A percentile compares a stretch with the other conserved stretches of the same genome.
These are phyloP conservation scores for Ictalurus punctatus DNA, from an alignment of 2,113 vertebrate genomes.

Conservation along the genomic window DNA sequence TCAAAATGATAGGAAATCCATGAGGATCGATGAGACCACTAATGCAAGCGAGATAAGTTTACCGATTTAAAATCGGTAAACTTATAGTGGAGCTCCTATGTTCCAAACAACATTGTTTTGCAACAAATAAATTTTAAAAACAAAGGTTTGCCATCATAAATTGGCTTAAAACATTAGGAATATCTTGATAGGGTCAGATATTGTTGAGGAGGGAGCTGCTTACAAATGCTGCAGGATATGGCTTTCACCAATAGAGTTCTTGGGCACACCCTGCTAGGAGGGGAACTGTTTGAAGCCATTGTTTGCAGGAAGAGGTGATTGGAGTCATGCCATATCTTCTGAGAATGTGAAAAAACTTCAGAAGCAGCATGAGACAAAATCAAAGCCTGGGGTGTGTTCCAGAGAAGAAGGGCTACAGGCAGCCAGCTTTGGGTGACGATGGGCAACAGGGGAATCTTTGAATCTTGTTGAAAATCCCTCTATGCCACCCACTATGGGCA, in stretches of 20 bases:
- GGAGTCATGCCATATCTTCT: slow-evolving; percentile 16
- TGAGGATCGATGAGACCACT: not conserved
- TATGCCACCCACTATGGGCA: slow-evolving; percentile 3
- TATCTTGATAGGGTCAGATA: not conserved
- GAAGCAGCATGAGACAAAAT: slow-evolving; percentile 34
- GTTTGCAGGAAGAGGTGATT: slow-evolving; percentile 33
- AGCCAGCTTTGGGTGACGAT: not conserved
- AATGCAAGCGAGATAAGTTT: slow-evolving; percentile 16
- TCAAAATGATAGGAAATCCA: slow-evolving; percentile 29
- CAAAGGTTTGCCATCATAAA: not conserved
- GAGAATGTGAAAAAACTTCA: slow-evolving; percentile 32
- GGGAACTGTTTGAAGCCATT: slow-evolving; percentile 48
- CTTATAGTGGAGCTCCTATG: not conserved
- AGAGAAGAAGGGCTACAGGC: slow-evolving; percentile 2
- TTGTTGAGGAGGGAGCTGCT: slow-evolving; percentile 30
- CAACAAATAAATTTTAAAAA: slow-evolving; percentile 17
- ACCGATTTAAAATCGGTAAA: slow-evolving; percentile 28
- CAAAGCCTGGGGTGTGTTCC: slow-evolving; percentile 27
- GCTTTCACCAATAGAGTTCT: slow-evolving; percentile 37
- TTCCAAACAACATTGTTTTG: not conserved
- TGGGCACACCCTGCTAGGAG: slow-evolving; percentile 44
- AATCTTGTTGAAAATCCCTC: not conserved
- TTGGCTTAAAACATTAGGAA: not conserved
- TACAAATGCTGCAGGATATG: slow-evolving; percentile 34
- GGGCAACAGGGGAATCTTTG: slow-evolving; percentile 41